Percentiles rank a stretch among this genome's conserved stretches.
Evolutionary conservation across 2,113 vertebrate species (phyloP).

Genomic region (Silurus glanis): DNA sequence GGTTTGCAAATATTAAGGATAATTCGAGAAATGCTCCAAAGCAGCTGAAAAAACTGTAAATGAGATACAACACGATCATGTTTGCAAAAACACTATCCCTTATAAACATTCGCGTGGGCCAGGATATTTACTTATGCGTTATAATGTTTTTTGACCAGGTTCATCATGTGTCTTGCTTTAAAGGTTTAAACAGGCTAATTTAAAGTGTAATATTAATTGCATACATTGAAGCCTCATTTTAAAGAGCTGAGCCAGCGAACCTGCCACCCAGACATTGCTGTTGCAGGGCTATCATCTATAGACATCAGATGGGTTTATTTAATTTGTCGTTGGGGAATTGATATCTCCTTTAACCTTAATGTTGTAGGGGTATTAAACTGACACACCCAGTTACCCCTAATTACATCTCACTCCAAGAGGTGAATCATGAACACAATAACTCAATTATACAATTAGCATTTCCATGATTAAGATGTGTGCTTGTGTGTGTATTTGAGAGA

Average conservation of each 20-base stretch:
- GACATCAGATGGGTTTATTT: slow-evolving; percentile 26
- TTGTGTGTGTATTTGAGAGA: slow-evolving; percentile 23
- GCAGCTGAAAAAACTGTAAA: not conserved
- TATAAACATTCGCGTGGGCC: not conserved
- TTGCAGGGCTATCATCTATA: not conserved
- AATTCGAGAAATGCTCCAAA: too few species aligned
- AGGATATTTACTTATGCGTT: not conserved
- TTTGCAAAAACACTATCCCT: not conserved
- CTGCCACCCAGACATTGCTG: not conserved
- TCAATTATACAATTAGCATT: slow-evolving; percentile 61
- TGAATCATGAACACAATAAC: slow-evolving; percentile 59
- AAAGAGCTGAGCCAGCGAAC: not conserved
- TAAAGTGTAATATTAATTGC: not conserved
- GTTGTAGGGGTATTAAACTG: slow-evolving; percentile 31
- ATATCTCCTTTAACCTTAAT: slow-evolving; percentile 39
- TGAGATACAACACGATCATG: slow-evolving; percentile 12
- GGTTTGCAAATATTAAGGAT: too few species aligned
- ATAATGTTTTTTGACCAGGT: not conserved
- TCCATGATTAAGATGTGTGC: slow-evolving; percentile 57
- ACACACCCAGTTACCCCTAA: slow-evolving; percentile 53
- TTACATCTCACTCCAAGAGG: slow-evolving; percentile 53
- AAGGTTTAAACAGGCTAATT: not conserved
- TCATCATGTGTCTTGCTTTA: not conserved
- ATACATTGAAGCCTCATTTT: not conserved
- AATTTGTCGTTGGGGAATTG: slow-evolving; percentile 34